A percentile compares a stretch with the other conserved stretches of the same genome.
phyloP scores from a whole-genome alignment of 2,113 vertebrate species.

The Microcebus lehilahytsara region DNA sequence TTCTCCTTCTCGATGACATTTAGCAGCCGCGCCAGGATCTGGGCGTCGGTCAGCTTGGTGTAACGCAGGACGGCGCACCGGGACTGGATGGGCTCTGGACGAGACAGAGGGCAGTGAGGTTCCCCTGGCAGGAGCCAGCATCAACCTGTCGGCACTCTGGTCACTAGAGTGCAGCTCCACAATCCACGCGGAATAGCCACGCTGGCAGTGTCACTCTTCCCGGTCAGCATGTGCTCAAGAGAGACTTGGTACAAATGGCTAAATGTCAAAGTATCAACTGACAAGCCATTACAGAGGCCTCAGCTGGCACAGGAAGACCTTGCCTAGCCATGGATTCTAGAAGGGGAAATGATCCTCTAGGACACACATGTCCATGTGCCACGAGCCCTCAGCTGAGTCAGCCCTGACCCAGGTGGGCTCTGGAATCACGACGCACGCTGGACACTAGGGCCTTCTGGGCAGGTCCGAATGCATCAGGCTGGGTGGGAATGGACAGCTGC shows the following conservation, averaged over 20 bases:
- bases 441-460: too few species aligned
- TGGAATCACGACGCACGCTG: rapidly evolving
- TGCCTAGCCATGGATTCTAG: neutral
- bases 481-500: rapidly evolving
- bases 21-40: constrained; percentile 92
- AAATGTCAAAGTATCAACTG: neutral
- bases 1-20: constrained; percentile 91
- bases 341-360: neutral
- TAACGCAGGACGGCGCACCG: constrained; percentile 97
- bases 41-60: constrained; percentile 93
- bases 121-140: rapidly evolving
- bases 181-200: rapidly evolving
- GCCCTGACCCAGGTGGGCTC: rapidly evolving
- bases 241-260: neutral
- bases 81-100: constrained; percentile 95
- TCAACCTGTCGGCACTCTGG: neutral
- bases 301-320: neutral
- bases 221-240: neutral
- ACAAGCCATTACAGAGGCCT: neutral
- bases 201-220: too few species aligned
- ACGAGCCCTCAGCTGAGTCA: neutral
- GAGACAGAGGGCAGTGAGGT: neutral
- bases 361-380: neutral
- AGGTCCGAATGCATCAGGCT: neutral
- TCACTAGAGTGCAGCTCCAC: neutral